Base-by-base conservation (phyloP, 2,113 vertebrate genomes). In the Otus sunia region DNA sequence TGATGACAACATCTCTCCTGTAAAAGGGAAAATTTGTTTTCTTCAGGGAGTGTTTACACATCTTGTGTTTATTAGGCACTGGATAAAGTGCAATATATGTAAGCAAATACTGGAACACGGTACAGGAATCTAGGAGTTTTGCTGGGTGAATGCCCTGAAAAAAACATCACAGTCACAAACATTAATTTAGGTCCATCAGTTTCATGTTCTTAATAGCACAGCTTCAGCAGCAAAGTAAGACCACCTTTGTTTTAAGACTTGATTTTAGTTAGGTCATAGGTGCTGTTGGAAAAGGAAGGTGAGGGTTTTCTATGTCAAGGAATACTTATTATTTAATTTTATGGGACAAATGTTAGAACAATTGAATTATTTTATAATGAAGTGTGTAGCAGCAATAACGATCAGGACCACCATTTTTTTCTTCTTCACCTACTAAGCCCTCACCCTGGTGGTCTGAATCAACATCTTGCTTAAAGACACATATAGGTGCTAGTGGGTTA, bases 401-500 rank as follows among this genome's bases (percentile, higher is more conserved):
- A n/a, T 32, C 10, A n/a, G 0, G 1, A 67, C 10, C 4, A 22
- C 0, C 3, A 4, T 10, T 25, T 50, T 80, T 50, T 76, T 12
- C 4, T 77, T 87, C 17, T 69, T 93, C 26, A 26, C 7, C 11
- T 43, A 15, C 32, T 75, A 32, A 88, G 7, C 6, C 17, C 9
- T 36, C 3, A 10, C 1, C 2, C 5, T 47, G 13, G 13, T 36
- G 8, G 41, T 73, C 29, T 41, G 30, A 88, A 74, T 18, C 30
- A 52, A 36, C 2, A 6, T 14, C 4, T 14, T 72, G 8, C 20
- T 67, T 63, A 59, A 75, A 85, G 10, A 67, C 11, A 11, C 23
- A 86, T 5, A 2, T 67, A 58, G 34, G 4, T 7, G 8, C 2
- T n/a, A 63, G 37, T 39, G 26, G 49, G 5, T 64, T 64, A 84